Percentiles rank a stretch among this genome's conserved stretches.
Conservation (phyloP, 2,113 vertebrate species). For the Rhea americana region DNA sequence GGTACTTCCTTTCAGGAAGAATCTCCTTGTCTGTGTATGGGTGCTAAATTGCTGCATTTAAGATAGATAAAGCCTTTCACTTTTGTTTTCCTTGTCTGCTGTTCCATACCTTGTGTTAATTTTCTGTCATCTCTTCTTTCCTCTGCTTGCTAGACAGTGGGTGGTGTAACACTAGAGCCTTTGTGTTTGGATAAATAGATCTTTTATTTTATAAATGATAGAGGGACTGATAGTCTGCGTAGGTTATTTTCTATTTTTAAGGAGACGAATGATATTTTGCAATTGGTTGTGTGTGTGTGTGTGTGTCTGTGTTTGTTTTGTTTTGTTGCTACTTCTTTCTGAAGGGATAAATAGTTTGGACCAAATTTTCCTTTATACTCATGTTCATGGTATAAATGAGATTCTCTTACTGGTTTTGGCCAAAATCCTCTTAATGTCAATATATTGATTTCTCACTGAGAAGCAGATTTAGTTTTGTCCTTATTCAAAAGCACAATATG, state of each 20-base stretch:
- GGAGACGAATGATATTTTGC: background rate
- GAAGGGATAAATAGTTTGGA: background rate
- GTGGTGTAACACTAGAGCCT: background rate
- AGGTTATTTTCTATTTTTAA: background rate
- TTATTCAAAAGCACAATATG: background rate
- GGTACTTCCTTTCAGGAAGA: background rate
- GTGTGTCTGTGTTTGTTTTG: background rate
- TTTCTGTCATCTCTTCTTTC: background rate
- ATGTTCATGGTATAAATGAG: background rate
- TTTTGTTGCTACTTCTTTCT: background rate
- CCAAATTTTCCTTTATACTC: background rate
- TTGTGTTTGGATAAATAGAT: background rate
- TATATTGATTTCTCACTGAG: background rate
- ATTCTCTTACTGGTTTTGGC: background rate
- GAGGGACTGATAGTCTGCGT: background rate
- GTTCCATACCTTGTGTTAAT: background rate
- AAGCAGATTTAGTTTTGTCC: background rate
- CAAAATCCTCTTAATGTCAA: background rate
- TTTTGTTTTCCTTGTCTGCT: background rate
- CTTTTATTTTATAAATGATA: background rate
- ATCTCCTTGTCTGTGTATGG: background rate
- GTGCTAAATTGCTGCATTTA: background rate
- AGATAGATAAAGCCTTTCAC: background rate
- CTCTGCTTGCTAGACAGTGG: background rate
- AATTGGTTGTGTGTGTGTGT: background rate